These are phyloP conservation scores for Dasysyrphus albostriatus DNA, from an alignment of 2,888 invertebrate genomes.

Conservation along the genomic window DNA sequence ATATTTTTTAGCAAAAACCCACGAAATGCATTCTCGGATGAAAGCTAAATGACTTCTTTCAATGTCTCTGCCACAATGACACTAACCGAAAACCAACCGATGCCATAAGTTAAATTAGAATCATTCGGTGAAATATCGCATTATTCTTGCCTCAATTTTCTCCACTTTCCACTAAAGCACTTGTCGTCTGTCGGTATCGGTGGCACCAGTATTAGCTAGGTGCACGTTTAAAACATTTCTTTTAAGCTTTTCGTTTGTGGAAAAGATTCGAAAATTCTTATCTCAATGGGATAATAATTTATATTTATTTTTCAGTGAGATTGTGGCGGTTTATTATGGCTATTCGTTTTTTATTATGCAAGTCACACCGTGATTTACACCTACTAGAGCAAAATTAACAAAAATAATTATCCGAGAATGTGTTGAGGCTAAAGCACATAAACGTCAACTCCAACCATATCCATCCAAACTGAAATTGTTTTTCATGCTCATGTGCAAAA, in stretches of 20 bases:
- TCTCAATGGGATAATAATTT: slow-evolving; percentile 9
- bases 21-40: neutral
- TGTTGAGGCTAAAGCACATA: neutral
- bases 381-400: neutral
- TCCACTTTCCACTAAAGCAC: neutral
- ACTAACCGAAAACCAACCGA: slow-evolving; percentile 14
- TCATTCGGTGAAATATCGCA: slow-evolving; percentile 34
- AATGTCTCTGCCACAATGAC: neutral
- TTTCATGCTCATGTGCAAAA: slow-evolving; percentile 9
- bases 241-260: neutral
- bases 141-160: neutral
- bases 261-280: slow-evolving; percentile 13
- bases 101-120: slow-evolving; percentile 45
- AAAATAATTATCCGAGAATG: neutral
- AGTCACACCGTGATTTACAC: neutral
- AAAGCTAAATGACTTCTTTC: neutral
- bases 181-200: too few relatives aligned
- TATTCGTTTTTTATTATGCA: slow-evolving; percentile 15
- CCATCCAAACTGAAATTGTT: neutral
- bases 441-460: slow-evolving; percentile 1
- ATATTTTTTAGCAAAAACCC: slow-evolving; percentile 1
- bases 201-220: neutral
- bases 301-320: neutral
- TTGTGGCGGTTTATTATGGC: neutral
- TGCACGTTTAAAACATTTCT: slow-evolving; percentile 3